Percentiles rank a stretch among this genome's conserved stretches.
These are phyloP conservation scores for Saccostrea echinata DNA, from an alignment of 1,140 invertebrate species.

Conservation along the genomic window DNA sequence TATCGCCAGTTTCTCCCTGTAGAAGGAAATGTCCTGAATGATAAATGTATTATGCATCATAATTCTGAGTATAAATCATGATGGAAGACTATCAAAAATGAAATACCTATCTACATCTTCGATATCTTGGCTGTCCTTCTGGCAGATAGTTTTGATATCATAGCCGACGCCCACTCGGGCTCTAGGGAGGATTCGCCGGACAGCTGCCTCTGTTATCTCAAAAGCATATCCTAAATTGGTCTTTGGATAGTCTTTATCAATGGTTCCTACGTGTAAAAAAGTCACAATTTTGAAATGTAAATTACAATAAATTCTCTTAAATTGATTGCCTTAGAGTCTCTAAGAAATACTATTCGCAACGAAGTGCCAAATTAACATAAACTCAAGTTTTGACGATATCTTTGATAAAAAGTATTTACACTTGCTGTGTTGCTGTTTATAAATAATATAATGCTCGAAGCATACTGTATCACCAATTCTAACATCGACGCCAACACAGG, in stretches of 20 bases:
- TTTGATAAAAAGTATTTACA: too few relatives aligned
- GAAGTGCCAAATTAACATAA: too few relatives aligned
- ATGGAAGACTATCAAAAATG: not conserved
- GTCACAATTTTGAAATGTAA: not conserved
- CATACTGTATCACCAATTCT: too few relatives aligned
- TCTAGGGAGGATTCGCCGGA: conserved; percentile 52
- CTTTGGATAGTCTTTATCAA: conserved; percentile 65
- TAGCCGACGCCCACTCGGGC: conserved; percentile 6
- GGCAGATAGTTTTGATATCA: conserved; percentile 51
- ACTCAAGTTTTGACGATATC: too few relatives aligned
- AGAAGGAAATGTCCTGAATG: not conserved
- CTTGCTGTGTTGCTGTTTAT: too few relatives aligned
- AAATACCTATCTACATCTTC: conserved; percentile 64
- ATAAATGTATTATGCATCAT: too few relatives aligned
- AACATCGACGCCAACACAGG: too few relatives aligned
- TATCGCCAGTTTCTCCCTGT: conserved; percentile 45
- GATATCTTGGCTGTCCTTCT: conserved; percentile 69
- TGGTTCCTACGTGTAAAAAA: conserved; percentile 43
- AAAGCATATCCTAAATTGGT: conserved; percentile 66
- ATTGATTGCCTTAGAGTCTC: too few relatives aligned
- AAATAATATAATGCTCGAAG: too few relatives aligned
- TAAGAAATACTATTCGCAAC: too few relatives aligned
- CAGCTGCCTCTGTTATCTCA: conserved; percentile 66
- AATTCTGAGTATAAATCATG: too few relatives aligned
- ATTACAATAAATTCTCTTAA: too few relatives aligned